Evolutionary conservation across 2,888 invertebrate genomes (phyloP).

Genomic region (Scaptomyza reducta): DNA sequence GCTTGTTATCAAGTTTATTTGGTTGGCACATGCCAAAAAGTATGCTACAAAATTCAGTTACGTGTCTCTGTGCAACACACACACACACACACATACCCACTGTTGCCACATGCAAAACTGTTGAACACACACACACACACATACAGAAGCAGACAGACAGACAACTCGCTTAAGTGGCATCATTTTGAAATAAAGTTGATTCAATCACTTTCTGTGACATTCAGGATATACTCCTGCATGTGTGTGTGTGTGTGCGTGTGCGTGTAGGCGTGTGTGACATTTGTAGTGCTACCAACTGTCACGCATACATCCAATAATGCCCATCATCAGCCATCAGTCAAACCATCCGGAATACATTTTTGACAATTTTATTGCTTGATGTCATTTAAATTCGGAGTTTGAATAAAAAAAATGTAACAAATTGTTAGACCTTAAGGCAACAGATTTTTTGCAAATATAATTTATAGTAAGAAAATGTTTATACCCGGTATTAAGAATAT

Average conservation of each 20-base stretch:
- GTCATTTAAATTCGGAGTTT: conserved; percentile 17
- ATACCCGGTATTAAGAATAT: too few species aligned
- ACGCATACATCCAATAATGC: conserved; percentile 68
- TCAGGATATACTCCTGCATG: conserved; percentile 37
- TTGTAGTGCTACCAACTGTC: conserved; percentile 62
- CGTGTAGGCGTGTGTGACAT: conserved; percentile 33
- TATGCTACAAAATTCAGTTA: conserved; percentile 63
- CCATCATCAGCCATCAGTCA: conserved; percentile 45
- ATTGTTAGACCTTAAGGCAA: too few species aligned
- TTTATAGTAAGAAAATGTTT: too few species aligned
- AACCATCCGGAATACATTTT: conserved; percentile 25
- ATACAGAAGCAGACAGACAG: conserved; percentile 12
- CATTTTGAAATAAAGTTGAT: conserved; percentile 85
- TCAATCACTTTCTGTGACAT: conserved; percentile 79
- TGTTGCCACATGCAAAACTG: conserved; percentile 66
- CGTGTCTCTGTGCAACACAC: conserved; percentile 40
- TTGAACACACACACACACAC: conserved; percentile 21
- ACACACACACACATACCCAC: conserved; percentile 13
- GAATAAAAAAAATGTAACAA: too few species aligned
- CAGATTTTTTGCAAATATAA: too few species aligned
- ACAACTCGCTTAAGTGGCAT: conserved; percentile 81
- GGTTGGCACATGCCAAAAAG: conserved; percentile 76
- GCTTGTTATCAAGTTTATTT: conserved; percentile 82
- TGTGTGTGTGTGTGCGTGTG: conserved; percentile 22
- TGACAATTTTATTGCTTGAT: conserved; percentile 13